phyloP scores from a whole-genome alignment of 1,140 invertebrate genomes.

The Macrotrachela quadricornifera region DNA sequence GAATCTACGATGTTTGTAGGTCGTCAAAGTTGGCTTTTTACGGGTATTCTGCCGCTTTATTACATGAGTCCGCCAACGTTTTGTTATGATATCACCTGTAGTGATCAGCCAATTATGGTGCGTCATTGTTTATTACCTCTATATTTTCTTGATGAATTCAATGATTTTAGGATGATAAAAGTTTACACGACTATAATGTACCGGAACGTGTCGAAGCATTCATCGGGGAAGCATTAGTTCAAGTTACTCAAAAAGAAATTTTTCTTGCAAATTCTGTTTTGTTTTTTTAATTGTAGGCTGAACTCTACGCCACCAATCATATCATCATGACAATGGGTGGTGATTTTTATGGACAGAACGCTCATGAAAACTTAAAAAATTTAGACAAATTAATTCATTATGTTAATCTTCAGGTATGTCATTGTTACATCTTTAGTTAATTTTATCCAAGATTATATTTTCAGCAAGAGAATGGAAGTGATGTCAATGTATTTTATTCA shows the following conservation, averaged over 20 bases:
- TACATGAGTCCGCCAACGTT: constrained; percentile 63
- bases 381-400: constrained; percentile 63
- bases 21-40: constrained; percentile 29
- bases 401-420: constrained; percentile 37
- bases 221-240: constrained; percentile 12
- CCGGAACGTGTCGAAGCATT: constrained; percentile 27
- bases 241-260: no score
- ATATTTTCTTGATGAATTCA: background rate
- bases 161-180: constrained; percentile 21
- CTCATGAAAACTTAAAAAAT: constrained; percentile 59
- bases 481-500: constrained; percentile 65
- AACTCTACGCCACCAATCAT: constrained; percentile 38
- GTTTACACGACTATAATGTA: constrained; percentile 37
- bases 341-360: constrained; percentile 71
- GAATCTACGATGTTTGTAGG: background rate
- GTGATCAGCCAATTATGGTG: constrained; percentile 48
- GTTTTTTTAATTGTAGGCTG: background rate
- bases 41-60: constrained; percentile 44
- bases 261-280: no score
- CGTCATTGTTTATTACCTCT: background rate
- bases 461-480: constrained; percentile 37
- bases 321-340: constrained; percentile 73
- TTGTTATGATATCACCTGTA: constrained; percentile 64
- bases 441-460: constrained; percentile 5
- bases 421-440: background rate